A percentile compares a stretch with the other conserved stretches of the same genome.
Conservation (phyloP, 2,113 vertebrate genomes). For the Engystomops pustulosus region DNA sequence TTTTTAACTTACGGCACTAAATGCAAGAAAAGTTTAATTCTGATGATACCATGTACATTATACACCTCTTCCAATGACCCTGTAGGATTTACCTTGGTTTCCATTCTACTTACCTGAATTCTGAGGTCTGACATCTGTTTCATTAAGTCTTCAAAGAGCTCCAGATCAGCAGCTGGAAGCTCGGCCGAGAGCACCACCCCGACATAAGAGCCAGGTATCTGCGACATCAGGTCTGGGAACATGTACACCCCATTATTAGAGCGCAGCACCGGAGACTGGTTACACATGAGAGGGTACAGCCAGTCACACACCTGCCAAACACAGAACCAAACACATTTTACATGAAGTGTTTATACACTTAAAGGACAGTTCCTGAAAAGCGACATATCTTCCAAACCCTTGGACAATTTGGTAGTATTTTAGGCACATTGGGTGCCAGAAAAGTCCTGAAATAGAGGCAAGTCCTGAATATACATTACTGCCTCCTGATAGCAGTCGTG, state of each 20-base stretch:
- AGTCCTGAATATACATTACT: too few relatives aligned
- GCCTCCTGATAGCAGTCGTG: too few relatives aligned
- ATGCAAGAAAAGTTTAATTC: too few relatives aligned
- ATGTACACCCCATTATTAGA: slow-evolving; percentile 94
- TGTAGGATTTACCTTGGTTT: not conserved
- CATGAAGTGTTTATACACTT: too few relatives aligned
- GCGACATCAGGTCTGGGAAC: slow-evolving; percentile 94
- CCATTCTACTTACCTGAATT: slow-evolving; percentile 83
- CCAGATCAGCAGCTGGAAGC: slow-evolving; percentile 81
- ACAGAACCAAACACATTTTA: not conserved
- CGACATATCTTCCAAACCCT: too few relatives aligned
- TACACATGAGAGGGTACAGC: slow-evolving; percentile 90
- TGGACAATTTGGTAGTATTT: too few relatives aligned
- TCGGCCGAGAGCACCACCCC: slow-evolving; percentile 94
- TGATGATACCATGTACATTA: not conserved
- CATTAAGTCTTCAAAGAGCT: slow-evolving; percentile 87
- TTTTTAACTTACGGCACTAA: too few relatives aligned
- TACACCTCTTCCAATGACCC: not conserved
- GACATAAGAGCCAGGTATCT: slow-evolving; percentile 85
- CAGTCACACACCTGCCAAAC: slow-evolving; percentile 91
- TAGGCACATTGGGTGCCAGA: too few relatives aligned
- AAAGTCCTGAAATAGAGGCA: too few relatives aligned
- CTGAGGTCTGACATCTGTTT: slow-evolving; percentile 92
- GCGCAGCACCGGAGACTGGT: slow-evolving; percentile 87
- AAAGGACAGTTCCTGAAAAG: too few relatives aligned